phyloP scores from a whole-genome alignment of 2,888 invertebrate genomes.

The Cantharis flavilabris region DNA sequence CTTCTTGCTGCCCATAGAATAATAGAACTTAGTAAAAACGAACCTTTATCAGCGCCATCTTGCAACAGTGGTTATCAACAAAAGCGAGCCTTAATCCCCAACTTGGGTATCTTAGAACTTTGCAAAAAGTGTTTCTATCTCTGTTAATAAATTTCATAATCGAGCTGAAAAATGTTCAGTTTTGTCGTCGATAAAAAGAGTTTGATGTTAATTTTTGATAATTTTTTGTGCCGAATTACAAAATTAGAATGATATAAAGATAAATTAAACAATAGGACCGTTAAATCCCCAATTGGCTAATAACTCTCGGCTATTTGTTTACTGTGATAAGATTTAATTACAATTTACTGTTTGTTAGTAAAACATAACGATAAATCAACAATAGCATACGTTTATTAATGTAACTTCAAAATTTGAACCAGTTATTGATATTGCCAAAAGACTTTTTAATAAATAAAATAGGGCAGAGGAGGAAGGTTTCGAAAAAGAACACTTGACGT shows the following conservation, averaged over 20 bases:
- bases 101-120: slow-evolving; percentile 10
- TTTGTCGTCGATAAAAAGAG: too few species aligned
- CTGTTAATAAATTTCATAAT: background rate
- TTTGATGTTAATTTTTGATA: background rate
- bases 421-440: background rate
- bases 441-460: background rate
- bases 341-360: background rate
- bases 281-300: background rate
- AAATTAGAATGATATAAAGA: background rate
- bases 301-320: background rate
- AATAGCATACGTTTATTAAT: background rate
- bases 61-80: slow-evolving; percentile 25
- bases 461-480: background rate
- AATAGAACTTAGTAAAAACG: slow-evolving; percentile 39
- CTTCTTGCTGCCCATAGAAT: slow-evolving; percentile 25
- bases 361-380: background rate
- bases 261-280: background rate
- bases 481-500: background rate
- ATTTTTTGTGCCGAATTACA: background rate
- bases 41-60: slow-evolving; percentile 44
- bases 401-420: background rate
- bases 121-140: background rate
- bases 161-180: background rate
- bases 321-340: background rate
- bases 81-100: slow-evolving; percentile 13